Conservation (phyloP, 2,113 vertebrate genomes). For the Talpa occidentalis region DNA sequence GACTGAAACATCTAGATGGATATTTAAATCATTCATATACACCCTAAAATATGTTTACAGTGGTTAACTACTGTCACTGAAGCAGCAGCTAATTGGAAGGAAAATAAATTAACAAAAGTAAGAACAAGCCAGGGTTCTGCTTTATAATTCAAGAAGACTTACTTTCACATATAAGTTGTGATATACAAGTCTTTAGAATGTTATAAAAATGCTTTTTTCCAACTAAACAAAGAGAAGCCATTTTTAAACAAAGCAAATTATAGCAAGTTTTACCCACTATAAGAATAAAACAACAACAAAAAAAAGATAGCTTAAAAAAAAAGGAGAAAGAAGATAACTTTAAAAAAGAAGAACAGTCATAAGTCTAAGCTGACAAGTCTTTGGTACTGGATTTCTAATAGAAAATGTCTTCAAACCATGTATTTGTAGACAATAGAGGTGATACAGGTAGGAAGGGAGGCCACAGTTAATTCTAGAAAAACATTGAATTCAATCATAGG, state of each 20-base stretch:
- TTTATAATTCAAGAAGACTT: conserved; percentile 15
- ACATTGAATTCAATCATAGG: not conserved
- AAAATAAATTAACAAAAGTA: not conserved
- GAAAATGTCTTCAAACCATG: not conserved
- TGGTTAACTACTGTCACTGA: conserved; percentile 29
- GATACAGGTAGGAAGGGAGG: no score
- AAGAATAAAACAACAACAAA: not conserved
- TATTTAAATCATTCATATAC: conserved; percentile 35
- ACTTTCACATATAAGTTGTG: not conserved
- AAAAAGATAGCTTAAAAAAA: not conserved
- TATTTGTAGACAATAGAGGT: not conserved
- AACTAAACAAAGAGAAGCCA: not conserved
- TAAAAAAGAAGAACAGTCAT: not conserved
- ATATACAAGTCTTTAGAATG: not conserved
- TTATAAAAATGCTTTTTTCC: not conserved
- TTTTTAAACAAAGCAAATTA: conserved; percentile 35
- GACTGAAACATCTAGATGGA: not conserved
- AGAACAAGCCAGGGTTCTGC: not conserved
- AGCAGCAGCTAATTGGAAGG: conserved; percentile 44
- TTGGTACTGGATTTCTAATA: not conserved
- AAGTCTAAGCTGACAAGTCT: not conserved
- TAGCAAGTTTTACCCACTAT: not conserved
- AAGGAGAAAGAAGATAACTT: not conserved
- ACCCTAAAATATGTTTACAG: conserved; percentile 19
- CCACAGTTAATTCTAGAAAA: not conserved